Evolutionary conservation across 2,888 invertebrate species (phyloP).

Genomic region (Drosophila siamana): DNA sequence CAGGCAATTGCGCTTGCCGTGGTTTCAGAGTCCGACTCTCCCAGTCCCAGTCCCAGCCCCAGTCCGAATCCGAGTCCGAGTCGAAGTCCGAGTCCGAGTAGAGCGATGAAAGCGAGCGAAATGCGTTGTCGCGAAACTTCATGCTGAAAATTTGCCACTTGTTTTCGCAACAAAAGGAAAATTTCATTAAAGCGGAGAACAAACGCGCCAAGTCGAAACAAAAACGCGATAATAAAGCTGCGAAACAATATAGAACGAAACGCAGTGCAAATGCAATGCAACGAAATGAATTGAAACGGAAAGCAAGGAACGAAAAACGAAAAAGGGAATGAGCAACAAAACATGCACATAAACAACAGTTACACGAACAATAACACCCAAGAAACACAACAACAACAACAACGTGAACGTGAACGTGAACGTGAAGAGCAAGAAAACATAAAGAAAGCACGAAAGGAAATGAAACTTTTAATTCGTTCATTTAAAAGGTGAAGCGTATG

Average conservation of each 20-base stretch:
- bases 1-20: conserved; percentile 21
- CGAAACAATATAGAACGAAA: conserved; percentile 34
- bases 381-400: conserved; percentile 3
- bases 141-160: conserved; percentile 12
- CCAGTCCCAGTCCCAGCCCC: too few species aligned
- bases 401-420: too few species aligned
- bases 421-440: conserved; percentile 8
- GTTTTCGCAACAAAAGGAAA: conserved; percentile 37
- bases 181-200: conserved; percentile 68
- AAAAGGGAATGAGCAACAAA: conserved; percentile 25
- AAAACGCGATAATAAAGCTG: conserved; percentile 21
- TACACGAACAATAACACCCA: conserved; percentile 20
- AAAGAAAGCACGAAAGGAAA: conserved; percentile 40
- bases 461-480: conserved; percentile 76
- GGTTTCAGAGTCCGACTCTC: too few species aligned
- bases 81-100: too few species aligned
- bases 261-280: conserved; percentile 35
- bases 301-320: background rate
- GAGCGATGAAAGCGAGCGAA: conserved; percentile 14
- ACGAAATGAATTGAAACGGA: conserved; percentile 32
- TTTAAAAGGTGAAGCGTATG: conserved; percentile 78
- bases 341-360: conserved; percentile 41
- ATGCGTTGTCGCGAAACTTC: conserved; percentile 28
- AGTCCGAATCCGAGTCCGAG: too few species aligned
- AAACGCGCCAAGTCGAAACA: conserved; percentile 15